Conservation (phyloP, 2,113 vertebrate species). For the Pluvianellus socialis region DNA sequence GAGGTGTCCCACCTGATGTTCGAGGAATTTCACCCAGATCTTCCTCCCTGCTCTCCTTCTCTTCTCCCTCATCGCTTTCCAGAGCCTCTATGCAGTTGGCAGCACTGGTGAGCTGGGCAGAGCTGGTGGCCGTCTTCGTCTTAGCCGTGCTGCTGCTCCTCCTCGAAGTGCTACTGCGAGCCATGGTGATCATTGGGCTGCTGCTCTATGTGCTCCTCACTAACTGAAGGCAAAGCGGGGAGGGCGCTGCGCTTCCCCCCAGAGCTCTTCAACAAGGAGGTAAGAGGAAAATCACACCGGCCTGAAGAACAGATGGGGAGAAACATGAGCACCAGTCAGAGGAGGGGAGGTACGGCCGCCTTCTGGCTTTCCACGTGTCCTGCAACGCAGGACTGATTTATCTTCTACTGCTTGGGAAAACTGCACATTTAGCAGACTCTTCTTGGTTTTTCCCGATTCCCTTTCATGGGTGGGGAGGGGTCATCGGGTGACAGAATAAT, state of each 20-base stretch:
- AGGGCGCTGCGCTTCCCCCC: too few species aligned
- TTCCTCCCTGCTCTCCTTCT: neutral
- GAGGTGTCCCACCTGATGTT: neutral
- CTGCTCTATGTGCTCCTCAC: neutral
- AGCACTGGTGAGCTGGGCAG: neutral
- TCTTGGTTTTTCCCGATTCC: too few species aligned
- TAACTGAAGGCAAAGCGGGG: neutral
- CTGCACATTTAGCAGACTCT: too few species aligned
- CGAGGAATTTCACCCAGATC: neutral
- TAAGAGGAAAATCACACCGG: neutral
- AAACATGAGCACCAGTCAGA: rapidly evolving
- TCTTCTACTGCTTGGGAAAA: too few species aligned
- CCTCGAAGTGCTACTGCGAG: neutral
- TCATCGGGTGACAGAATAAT: too few species aligned
- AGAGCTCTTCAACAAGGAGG: neutral
- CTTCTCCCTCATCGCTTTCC: neutral
- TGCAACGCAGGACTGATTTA: too few species aligned
- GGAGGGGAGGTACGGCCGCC: neutral
- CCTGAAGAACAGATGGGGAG: neutral
- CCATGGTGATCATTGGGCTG: neutral
- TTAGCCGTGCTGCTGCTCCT: neutral
- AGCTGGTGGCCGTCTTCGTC: rapidly evolving
- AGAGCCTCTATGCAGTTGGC: neutral
- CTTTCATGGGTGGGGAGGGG: too few species aligned
- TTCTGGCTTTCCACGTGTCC: neutral